These are phyloP conservation scores for Zaprionus camerounensis DNA, from an alignment of 1,140 invertebrate genomes.

Conservation along the genomic window DNA sequence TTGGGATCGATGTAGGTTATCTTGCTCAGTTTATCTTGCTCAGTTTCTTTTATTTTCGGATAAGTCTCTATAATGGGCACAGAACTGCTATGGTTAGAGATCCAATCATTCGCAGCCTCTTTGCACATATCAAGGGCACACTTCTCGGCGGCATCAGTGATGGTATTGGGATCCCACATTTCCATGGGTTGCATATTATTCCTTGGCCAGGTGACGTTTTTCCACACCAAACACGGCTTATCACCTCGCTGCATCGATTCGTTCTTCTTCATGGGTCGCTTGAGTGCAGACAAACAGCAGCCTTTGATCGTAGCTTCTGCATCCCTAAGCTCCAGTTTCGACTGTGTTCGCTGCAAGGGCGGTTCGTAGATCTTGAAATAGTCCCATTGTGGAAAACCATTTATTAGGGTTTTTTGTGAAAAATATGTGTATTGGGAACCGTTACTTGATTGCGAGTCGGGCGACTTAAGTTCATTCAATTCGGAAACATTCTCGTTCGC, in stretches of 20 bases:
- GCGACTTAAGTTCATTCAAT: not conserved
- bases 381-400: conserved; percentile 31
- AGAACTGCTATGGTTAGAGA: not conserved
- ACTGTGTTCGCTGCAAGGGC: not conserved
- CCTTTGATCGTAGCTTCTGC: conserved; percentile 23
- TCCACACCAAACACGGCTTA: not conserved
- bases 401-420: not conserved
- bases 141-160: conserved; percentile 17
- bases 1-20: conserved; percentile 58
- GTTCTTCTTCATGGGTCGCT: not conserved
- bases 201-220: not conserved
- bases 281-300: conserved; percentile 35
- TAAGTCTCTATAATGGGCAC: not conserved
- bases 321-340: conserved; percentile 4
- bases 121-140: conserved; percentile 11
- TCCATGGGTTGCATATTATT: not conserved
- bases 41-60: too few relatives aligned
- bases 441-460: not conserved
- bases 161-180: not conserved
- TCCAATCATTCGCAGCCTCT: not conserved
- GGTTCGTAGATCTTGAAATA: conserved; percentile 48
- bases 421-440: conserved; percentile 4
- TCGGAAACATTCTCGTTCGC: not conserved
- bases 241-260: not conserved
- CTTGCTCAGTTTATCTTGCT: not conserved